Evolutionary conservation across 1,140 invertebrate genomes (phyloP).

Genomic region (Trypoxylus dichotomus): DNA sequence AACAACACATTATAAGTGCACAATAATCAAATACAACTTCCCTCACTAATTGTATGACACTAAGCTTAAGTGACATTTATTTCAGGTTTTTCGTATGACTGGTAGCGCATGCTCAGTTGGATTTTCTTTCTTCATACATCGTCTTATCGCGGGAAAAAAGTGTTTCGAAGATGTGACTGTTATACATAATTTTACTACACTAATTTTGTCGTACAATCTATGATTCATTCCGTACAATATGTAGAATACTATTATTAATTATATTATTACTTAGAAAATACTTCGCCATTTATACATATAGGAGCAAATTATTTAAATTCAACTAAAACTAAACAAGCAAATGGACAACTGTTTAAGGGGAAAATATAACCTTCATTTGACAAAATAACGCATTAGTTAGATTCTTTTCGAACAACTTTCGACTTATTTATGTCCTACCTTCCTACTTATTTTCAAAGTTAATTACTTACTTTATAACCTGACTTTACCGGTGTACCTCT

Average conservation of each 20-base stretch:
- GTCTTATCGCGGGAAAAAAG: not conserved
- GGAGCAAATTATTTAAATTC: not conserved
- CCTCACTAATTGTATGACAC: not conserved
- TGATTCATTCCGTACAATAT: not conserved
- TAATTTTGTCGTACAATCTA: not conserved
- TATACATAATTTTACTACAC: not conserved
- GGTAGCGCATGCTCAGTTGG: slow-evolving; percentile 1
- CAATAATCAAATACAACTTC: not conserved
- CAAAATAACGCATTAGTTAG: too few species aligned
- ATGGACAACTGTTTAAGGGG: too few species aligned
- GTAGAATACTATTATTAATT: too few species aligned
- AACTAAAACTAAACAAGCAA: too few species aligned
- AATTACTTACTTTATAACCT: too few species aligned
- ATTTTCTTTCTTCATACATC: not conserved
- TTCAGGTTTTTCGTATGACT: slow-evolving; percentile 1
- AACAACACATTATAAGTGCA: slow-evolving; percentile 15
- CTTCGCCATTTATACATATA: not conserved
- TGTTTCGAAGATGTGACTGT: not conserved
- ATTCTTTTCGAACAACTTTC: too few species aligned
- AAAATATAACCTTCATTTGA: too few species aligned
- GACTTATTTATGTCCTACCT: too few species aligned
- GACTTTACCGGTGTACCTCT: too few species aligned
- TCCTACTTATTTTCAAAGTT: too few species aligned
- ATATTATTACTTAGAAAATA: not conserved
- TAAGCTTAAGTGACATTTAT: slow-evolving; percentile 10